phyloP scores from a whole-genome alignment of 2,797 vertebrate species.

The Melanotaenia pygmaea region DNA sequence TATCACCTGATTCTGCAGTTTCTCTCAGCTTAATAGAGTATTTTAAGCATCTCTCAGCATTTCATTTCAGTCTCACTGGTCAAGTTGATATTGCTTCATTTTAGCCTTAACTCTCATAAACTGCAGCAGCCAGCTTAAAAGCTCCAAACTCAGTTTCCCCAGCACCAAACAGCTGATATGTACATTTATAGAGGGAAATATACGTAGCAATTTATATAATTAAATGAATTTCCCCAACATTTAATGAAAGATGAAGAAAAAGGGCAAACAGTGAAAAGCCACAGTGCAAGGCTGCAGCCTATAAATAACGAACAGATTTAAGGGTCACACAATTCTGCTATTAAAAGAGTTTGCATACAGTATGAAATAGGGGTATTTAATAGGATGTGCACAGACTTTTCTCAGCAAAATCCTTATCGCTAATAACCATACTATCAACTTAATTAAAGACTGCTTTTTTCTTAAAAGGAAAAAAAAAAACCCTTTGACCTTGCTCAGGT shows the following conservation, averaged over 20 bases:
- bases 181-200: background rate
- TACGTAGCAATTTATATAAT: background rate
- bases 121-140: slow-evolving; percentile 20
- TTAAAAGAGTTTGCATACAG: slow-evolving; percentile 51
- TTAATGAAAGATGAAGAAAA: background rate
- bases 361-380: slow-evolving; percentile 40
- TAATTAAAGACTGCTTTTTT: slow-evolving; percentile 70
- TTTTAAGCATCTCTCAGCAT: slow-evolving; percentile 22
- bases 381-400: slow-evolving; percentile 46
- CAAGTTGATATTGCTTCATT: slow-evolving; percentile 17
- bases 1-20: slow-evolving; percentile 22
- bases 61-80: slow-evolving; percentile 23
- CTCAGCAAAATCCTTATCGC: slow-evolving; percentile 67
- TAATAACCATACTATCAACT: slow-evolving; percentile 71
- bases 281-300: background rate
- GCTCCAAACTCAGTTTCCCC: slow-evolving; percentile 4
- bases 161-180: background rate
- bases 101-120: slow-evolving; percentile 12
- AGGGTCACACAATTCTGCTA: slow-evolving; percentile 27
- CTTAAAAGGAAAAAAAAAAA: slow-evolving; percentile 31
- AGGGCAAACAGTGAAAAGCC: background rate
- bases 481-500: slow-evolving; percentile 33
- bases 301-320: slow-evolving; percentile 12
- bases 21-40: slow-evolving; percentile 17
- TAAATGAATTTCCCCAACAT: background rate